These are phyloP conservation scores for Lithobates pipiens DNA, from an alignment of 2,797 vertebrate genomes.

Conservation along the genomic window DNA sequence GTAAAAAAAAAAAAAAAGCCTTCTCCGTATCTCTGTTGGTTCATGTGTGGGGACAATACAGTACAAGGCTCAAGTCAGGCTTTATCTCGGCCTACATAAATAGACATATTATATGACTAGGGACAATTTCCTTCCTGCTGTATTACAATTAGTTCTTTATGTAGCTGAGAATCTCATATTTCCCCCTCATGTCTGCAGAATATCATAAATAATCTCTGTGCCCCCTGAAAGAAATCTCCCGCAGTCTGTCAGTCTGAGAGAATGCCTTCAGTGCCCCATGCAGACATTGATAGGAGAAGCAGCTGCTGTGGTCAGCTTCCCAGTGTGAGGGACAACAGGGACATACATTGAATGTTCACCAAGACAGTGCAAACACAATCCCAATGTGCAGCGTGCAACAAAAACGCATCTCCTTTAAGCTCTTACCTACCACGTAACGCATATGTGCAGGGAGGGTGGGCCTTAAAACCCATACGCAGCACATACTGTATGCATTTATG, in stretches of 20 bases:
- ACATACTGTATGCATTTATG: too few species aligned
- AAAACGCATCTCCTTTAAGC: too few species aligned
- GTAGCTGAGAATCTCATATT: conserved; percentile 28
- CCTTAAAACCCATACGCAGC: too few species aligned
- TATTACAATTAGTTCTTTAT: conserved; percentile 2
- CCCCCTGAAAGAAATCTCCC: conserved; percentile 39
- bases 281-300: background rate
- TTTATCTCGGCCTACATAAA: conserved; percentile 13
- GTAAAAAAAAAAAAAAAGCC: background rate
- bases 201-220: conserved; percentile 48
- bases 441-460: too few species aligned
- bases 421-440: too few species aligned
- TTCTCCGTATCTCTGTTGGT: background rate
- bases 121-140: background rate
- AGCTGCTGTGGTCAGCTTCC: conserved; percentile 29
- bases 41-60: background rate
- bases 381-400: background rate
- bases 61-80: background rate
- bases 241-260: conserved; percentile 44
- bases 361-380: background rate
- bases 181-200: conserved; percentile 16
- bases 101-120: background rate
- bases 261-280: conserved; percentile 9
- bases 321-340: background rate
- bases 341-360: too few species aligned